A percentile compares a stretch with the other conserved stretches of the same genome.
These are phyloP conservation scores for Cladopsammia gracilis DNA, from an alignment of 64 coral and sea anemone genomes.

Conservation along the genomic window DNA sequence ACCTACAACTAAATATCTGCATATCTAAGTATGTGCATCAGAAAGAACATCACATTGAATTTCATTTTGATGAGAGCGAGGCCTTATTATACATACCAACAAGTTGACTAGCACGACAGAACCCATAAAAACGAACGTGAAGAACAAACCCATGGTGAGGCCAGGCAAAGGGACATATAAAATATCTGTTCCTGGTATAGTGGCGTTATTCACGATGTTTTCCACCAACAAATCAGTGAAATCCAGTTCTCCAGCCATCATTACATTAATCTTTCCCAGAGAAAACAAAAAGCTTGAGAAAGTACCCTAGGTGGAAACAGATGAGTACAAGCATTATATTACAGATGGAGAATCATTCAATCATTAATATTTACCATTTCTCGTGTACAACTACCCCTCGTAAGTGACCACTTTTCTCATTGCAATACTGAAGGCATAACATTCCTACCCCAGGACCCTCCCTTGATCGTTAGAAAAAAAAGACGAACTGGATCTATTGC, in stretches of 20 bases:
- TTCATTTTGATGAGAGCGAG: neutral
- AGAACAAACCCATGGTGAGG: slow-evolving; percentile 52
- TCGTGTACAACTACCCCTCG: no score
- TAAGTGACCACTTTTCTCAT: no score
- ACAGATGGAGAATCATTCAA: no score
- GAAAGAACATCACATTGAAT: neutral
- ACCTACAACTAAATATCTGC: no score
- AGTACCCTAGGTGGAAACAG: slow-evolving; percentile 32
- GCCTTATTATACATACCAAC: slow-evolving; percentile 49
- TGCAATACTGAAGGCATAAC: no score
- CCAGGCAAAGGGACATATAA: slow-evolving; percentile 77
- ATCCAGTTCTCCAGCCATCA: slow-evolving; percentile 85
- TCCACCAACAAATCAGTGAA: slow-evolving; percentile 71
- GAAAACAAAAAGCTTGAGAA: slow-evolving; percentile 63
- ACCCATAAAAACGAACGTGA: slow-evolving; percentile 70
- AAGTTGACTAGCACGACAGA: slow-evolving; percentile 92
- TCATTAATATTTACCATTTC: no score
- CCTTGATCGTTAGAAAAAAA: no score
- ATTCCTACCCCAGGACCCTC: no score
- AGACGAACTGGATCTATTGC: no score
- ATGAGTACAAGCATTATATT: neutral
- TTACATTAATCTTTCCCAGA: slow-evolving; percentile 72
- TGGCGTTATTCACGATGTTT: slow-evolving; percentile 51
- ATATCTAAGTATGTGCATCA: no score
- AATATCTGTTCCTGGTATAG: slow-evolving; percentile 34